These are phyloP conservation scores for Meriones psammophilus DNA, from an alignment of 2,797 vertebrate species.

Conservation along the genomic window DNA sequence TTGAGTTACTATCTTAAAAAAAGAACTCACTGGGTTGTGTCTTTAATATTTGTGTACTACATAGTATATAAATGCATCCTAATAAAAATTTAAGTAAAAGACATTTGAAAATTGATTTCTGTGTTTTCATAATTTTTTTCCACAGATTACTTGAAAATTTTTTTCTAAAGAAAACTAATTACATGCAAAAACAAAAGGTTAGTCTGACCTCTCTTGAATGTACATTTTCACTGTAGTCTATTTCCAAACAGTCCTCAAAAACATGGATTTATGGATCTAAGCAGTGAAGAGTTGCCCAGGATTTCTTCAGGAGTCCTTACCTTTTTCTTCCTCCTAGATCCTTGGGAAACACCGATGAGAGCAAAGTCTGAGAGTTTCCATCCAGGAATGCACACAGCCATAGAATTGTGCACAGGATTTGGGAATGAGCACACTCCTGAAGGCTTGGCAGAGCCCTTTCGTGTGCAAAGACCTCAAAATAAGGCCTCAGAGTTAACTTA, in stretches of 20 bases:
- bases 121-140: conserved; percentile 43
- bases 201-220: conserved; percentile 7
- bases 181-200: not conserved
- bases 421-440: not conserved
- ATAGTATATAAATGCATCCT: not conserved
- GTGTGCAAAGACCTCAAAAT: conserved; percentile 40
- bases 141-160: not conserved
- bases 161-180: conserved; percentile 25
- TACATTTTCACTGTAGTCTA: conserved; percentile 17
- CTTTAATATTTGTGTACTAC: conserved; percentile 13
- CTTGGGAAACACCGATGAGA: conserved; percentile 41
- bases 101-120: conserved; percentile 44
- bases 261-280: not conserved
- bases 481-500: not conserved
- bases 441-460: not conserved
- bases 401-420: not conserved
- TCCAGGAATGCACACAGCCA: conserved; percentile 5
- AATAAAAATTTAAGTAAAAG: conserved; percentile 54
- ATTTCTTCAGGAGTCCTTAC: not conserved
- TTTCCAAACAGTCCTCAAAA: conserved; percentile 38
- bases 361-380: conserved; percentile 13
- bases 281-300: not conserved
- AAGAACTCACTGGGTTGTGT: not conserved
- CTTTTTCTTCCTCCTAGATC: not conserved
- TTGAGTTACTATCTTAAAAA: not conserved